These are phyloP conservation scores for Momotus momota DNA, from an alignment of 2,797 vertebrate genomes.

Conservation along the genomic window DNA sequence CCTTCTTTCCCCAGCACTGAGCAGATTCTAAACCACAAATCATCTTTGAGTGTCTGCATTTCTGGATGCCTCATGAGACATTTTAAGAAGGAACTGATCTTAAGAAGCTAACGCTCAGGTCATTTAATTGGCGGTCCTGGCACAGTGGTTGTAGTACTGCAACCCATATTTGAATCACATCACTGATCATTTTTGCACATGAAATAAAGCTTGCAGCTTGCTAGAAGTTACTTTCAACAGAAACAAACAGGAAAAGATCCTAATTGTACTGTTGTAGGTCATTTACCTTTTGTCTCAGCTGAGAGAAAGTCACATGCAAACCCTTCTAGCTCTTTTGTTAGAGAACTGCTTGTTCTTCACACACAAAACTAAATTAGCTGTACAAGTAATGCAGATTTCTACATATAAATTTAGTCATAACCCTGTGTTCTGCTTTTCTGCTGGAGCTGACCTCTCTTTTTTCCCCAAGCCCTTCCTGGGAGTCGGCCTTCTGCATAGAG, in stretches of 20 bases:
- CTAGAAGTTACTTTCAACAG: neutral
- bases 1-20: neutral
- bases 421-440: neutral
- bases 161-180: neutral
- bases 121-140: neutral
- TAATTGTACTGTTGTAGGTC: neutral
- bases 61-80: neutral
- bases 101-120: neutral
- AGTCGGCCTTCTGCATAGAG: neutral
- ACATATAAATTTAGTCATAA: neutral
- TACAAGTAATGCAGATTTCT: neutral
- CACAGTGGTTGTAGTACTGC: neutral
- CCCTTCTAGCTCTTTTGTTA: neutral
- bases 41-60: neutral
- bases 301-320: neutral
- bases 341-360: neutral
- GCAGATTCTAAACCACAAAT: neutral
- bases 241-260: neutral
- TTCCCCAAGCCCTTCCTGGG: neutral
- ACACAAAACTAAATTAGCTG: neutral
- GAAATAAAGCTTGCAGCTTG: neutral
- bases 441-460: neutral
- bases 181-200: neutral
- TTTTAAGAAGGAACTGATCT: neutral
- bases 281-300: neutral